Base-by-base conservation (phyloP, 2,888 invertebrate genomes). In the Ischnura elegans region DNA sequence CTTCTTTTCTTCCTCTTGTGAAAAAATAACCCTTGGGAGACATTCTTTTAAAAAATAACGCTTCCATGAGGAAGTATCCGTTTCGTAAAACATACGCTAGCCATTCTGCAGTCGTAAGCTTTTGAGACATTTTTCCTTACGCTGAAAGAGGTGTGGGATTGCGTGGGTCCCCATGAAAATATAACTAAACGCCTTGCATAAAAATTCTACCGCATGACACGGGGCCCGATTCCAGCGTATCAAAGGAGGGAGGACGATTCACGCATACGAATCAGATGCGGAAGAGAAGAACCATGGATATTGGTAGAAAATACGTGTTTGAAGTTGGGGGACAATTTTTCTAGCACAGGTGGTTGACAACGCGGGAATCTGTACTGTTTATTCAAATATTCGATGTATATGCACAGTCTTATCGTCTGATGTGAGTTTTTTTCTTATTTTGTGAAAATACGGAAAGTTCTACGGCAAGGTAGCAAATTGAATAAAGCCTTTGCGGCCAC, bases 241-340 rank as follows among this genome's bases (percentile, higher is more conserved):
- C 85, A 85, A 43, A 42, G 21, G 43, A n/a, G 43, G 43, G 43
- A 0, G 45, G 4, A n/a, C 42, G 42, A 19, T 36, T 6, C 29
- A 29, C 87, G 87, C 87, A 87, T 87, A 61, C 87, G 55, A 87
- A 87, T 87, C 55, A 55, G 42, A 21, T n/a, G 61, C n/a, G 10
- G 16, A 8, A 85, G 42, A 21, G 85, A 43, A 85, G 43, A 43
- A 13, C 43, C 25, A 16, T 43, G 8, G 45, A 45, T 42, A 85
- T 25, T n/a, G 87, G 36, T n/a, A 46, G 6, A 87, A 36, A 87
- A 87, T 51, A 29, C 1, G n/a, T n/a, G 61, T 3, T n/a, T 61
- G 4, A 10, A 61, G 61, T 25, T 25, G n/a, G 61, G 61, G 8
- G 25, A n/a, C 0, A 61, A 5, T 19, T n/a, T n/a, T 21, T 25